These are phyloP conservation scores for Bombus vancouverensis DNA, from an alignment of 1,140 invertebrate genomes.

Conservation along the genomic window DNA sequence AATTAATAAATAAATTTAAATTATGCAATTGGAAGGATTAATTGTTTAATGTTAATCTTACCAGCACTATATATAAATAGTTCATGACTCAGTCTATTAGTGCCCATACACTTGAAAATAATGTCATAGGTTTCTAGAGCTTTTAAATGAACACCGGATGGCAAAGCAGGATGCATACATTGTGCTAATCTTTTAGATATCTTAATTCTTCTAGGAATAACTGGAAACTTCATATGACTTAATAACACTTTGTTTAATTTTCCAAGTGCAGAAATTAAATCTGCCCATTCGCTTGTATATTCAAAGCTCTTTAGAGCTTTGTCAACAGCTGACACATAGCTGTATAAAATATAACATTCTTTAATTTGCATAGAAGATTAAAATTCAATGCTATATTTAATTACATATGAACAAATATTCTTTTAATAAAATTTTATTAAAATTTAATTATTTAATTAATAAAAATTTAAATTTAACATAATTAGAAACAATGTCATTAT, in stretches of 20 bases:
- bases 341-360: conserved; percentile 66
- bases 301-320: conserved; percentile 96
- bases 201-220: conserved; percentile 95
- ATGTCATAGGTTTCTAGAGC: conserved; percentile 97
- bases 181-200: conserved; percentile 96
- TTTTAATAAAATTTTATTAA: no score
- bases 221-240: conserved; percentile 91
- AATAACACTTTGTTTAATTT: conserved; percentile 95
- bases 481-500: not conserved
- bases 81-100: conserved; percentile 91
- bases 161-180: conserved; percentile 97
- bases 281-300: conserved; percentile 97
- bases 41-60: conserved; percentile 70
- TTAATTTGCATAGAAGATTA: not conserved
- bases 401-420: not conserved
- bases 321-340: conserved; percentile 91
- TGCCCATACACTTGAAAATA: conserved; percentile 95
- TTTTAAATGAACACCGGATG: conserved; percentile 96
- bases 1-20: not conserved
- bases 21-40: not conserved
- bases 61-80: conserved; percentile 93
- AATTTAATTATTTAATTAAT: no score
- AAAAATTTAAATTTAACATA: no score
- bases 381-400: conserved; percentile 3
- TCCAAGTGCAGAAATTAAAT: conserved; percentile 94